phyloP scores from a whole-genome alignment of 2,797 vertebrate species.

The Etheostoma nigrum region DNA sequence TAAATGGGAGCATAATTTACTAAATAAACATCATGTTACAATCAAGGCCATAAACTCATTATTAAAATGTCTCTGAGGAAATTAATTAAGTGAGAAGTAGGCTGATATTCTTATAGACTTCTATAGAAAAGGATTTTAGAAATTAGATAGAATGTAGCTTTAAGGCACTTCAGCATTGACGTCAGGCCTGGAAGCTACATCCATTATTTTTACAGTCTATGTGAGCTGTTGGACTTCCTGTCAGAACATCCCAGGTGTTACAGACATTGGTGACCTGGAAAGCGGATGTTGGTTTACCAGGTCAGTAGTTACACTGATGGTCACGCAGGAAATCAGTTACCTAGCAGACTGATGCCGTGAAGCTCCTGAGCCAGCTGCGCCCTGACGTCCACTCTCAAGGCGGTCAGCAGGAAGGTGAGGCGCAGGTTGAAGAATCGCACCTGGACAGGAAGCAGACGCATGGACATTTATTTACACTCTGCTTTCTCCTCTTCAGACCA shows the following conservation, averaged over 20 bases:
- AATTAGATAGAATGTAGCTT: too few species aligned
- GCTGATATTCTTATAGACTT: too few species aligned
- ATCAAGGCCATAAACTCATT: too few species aligned
- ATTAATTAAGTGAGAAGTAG: too few species aligned
- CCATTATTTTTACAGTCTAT: too few species aligned
- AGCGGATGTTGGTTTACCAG: not conserved
- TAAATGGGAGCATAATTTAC: too few species aligned
- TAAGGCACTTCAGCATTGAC: too few species aligned
- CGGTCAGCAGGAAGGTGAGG: slow-evolving; percentile 91
- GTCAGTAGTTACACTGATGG: not conserved
- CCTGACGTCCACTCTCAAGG: slow-evolving; percentile 89
- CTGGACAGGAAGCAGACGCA: slow-evolving; percentile 47
- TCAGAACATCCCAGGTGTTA: not conserved
- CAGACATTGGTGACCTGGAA: not conserved
- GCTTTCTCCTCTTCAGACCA: not conserved
- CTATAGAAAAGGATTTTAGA: too few species aligned
- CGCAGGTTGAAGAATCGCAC: slow-evolving; percentile 93
- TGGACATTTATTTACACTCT: not conserved
- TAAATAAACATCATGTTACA: too few species aligned
- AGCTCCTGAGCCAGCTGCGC: slow-evolving; percentile 90
- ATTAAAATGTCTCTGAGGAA: too few species aligned
- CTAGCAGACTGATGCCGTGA: slow-evolving; percentile 88
- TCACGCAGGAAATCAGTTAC: slow-evolving; percentile 58
- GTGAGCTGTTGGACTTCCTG: too few species aligned
- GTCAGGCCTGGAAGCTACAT: too few species aligned